Base-by-base conservation (phyloP, 2,797 vertebrate genomes). In the Sebastes melanostomus region DNA sequence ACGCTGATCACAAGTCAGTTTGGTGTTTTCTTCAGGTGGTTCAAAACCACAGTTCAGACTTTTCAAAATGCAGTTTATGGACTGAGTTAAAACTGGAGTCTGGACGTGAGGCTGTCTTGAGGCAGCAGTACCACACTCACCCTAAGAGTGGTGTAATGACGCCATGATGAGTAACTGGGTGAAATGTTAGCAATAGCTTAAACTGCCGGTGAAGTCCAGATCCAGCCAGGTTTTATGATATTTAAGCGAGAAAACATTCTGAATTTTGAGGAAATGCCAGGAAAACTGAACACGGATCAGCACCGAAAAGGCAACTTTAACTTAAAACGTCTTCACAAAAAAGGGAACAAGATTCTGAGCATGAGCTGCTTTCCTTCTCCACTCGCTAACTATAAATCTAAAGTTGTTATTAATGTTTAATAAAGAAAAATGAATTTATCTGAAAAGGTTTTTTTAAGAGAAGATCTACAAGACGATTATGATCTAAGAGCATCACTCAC, bases 311-410 rank as follows among this genome's bases (percentile, higher is more conserved):
- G 56, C 75, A 85, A 86, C 75, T 83, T 75, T 69, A 74, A 75
- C 36, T 76, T 74, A 46, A 38, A 78, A 61, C 27, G 60, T 89
- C 81, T 84, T 88, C 71, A 75, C 79, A 79, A 88, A 91, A 96
- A 96, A 95, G 94, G 94, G 94, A 95, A 93, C 83, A 65, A 81
- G 56, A 85, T 81, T 29, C 34, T 88, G 86, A 84, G 75, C 81
- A 79, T 81, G 59, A 70, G 82, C 84, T 93, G 84, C 87, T 84
- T 87, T 86, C 66, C 74, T n/a, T 85, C 83, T 88, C 84, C 55
- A 46, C 77, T 91, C 38, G 71, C 80, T 93, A 88, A 85, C 82
- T 87, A 78, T 56, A 78, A 87, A 91, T 85, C 78, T 90, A 78
- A 88, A 87, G 79, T 71, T 92, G 78, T 81, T 87, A 73, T 89